These are phyloP conservation scores for Maniola hyperantus DNA, from an alignment of 2,888 invertebrate species.

Conservation along the genomic window DNA sequence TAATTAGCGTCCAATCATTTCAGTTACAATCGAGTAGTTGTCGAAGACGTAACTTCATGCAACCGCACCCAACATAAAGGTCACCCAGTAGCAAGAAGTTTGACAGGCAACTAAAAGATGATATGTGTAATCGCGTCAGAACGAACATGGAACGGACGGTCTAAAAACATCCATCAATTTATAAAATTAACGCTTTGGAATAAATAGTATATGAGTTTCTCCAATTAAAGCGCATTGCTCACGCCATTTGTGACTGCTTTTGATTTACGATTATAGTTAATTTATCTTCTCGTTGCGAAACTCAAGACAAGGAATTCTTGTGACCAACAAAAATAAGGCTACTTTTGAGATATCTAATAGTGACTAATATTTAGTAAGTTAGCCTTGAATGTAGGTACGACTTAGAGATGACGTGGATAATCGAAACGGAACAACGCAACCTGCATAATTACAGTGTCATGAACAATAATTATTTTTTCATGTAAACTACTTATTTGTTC, in stretches of 20 bases:
- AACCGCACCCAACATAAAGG: conserved; percentile 30
- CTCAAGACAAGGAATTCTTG: not conserved
- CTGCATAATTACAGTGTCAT: too few species aligned
- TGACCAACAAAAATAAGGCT: not conserved
- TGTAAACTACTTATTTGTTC: not conserved
- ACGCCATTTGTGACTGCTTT: conserved; percentile 14
- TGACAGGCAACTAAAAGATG: conserved; percentile 41
- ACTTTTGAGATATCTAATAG: not conserved
- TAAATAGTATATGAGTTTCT: conserved; percentile 20
- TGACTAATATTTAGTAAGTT: not conserved
- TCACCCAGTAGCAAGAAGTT: conserved; percentile 40
- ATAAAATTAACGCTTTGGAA: conserved; percentile 28
- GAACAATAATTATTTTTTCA: not conserved
- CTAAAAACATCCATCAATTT: conserved; percentile 37
- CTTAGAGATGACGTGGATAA: too few species aligned
- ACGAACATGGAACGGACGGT: conserved; percentile 14
- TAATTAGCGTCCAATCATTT: conserved; percentile 20
- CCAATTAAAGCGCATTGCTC: not conserved
- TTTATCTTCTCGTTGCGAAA: conserved; percentile 9
- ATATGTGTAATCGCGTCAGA: conserved; percentile 30
- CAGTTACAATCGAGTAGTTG: conserved; percentile 17
- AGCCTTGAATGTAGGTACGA: too few species aligned
- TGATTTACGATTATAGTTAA: conserved; percentile 13
- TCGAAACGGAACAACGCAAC: too few species aligned
- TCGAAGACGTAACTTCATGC: conserved; percentile 21